Evolutionary conservation across 2,888 invertebrate species (phyloP), one percentile per base, ranked within the genome.

Genomic region (Syritta pipiens): DNA sequence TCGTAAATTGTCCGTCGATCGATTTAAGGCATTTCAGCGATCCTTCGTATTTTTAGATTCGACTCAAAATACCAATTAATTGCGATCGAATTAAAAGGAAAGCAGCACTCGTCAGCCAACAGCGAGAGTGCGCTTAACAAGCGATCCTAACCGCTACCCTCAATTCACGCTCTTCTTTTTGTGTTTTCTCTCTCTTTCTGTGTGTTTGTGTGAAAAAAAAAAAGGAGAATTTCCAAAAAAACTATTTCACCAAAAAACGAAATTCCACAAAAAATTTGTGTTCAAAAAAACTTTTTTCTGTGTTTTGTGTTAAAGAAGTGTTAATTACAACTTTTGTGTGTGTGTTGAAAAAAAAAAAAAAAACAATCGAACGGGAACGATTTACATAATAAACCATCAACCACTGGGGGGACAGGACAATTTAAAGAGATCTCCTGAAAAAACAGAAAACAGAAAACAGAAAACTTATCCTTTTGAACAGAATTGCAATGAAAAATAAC

Each of bases 401-500:
- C 59, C 51, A 40, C 48, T 37, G 49, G 62, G 37, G 26, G 55
- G 14, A n/a, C 37, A 37, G 37, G 37, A 37, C 37, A 37, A 12
- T 37, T 26, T 24, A 10, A 30, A 30, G 35, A 17, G 40, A 32
- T n/a, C 14, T 37, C 14, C 7, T 7, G 19, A 9, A 17, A 37
- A 37, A 37, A 7, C 12, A 17, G 57, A 55, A 60, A 9, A 24
- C 60, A 59, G 40, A 60, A 48, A 32, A 42, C 10, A 72, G 65
- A 57, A 67, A 26, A 40, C 28, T 30, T 7, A 12, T 28, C 26
- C 37, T 9, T 5, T 35, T 37, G 35, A 28, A 37, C 10, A 17
- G 37, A 37, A 49, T 49, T 60, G 65, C 65, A 74, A 83, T 82
- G 82, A 65, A 81, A 67, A 83, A 82, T 63, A 83, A 81, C 77